A percentile compares a stretch with the other conserved stretches of the same genome.
Conservation (phyloP, 2,888 invertebrate genomes). For the Eristalis intricaria region DNA sequence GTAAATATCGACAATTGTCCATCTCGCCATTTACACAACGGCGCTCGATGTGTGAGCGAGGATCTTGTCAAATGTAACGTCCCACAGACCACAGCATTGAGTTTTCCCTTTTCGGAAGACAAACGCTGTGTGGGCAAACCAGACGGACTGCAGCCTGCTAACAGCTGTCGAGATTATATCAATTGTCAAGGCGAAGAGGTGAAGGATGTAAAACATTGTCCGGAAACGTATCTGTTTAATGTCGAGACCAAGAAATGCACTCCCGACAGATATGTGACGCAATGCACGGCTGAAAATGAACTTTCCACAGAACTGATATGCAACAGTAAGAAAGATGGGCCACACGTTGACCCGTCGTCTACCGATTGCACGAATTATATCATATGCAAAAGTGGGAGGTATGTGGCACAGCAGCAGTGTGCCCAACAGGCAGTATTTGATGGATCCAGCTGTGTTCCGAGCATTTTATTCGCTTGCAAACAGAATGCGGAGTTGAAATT, state of each 20-base stretch:
- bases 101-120: slow-evolving; percentile 75
- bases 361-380: slow-evolving; percentile 78
- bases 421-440: slow-evolving; percentile 76
- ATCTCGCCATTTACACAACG: slow-evolving; percentile 82
- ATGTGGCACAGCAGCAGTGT: slow-evolving; percentile 75
- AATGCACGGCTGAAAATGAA: slow-evolving; percentile 52
- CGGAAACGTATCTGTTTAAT: slow-evolving; percentile 75
- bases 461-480: slow-evolving; percentile 74
- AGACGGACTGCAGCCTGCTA: slow-evolving; percentile 77
- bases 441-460: slow-evolving; percentile 77
- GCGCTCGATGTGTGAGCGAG: slow-evolving; percentile 81
- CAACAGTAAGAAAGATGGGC: slow-evolving; percentile 76
- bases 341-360: slow-evolving; percentile 76
- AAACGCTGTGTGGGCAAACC: slow-evolving; percentile 75
- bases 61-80: slow-evolving; percentile 82
- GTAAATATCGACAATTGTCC: slow-evolving; percentile 82
- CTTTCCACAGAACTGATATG: slow-evolving; percentile 70
- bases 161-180: slow-evolving; percentile 76
- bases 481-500: slow-evolving; percentile 36
- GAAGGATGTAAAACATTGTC: slow-evolving; percentile 76
- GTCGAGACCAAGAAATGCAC: slow-evolving; percentile 74
- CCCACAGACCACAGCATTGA: slow-evolving; percentile 80
- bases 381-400: slow-evolving; percentile 76
- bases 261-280: slow-evolving; percentile 70
- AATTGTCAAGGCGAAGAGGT: slow-evolving; percentile 76